Evolutionary conservation across 2,888 invertebrate genomes (phyloP).

Genomic region (Pristionchus japonicus): DNA sequence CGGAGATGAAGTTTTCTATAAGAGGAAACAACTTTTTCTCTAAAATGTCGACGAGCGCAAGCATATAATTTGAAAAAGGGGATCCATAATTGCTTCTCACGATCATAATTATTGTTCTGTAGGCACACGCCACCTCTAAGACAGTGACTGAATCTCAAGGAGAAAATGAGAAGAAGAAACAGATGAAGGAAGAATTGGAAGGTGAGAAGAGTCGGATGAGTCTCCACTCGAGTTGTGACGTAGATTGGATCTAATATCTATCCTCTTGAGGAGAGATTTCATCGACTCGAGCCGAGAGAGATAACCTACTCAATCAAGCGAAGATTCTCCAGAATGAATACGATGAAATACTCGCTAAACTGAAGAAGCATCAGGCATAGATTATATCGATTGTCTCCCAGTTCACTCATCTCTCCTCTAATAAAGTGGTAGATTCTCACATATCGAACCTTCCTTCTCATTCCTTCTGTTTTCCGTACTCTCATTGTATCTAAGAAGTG

Average conservation of each 20-base stretch:
- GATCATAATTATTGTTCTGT: neutral
- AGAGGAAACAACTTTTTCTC: neutral
- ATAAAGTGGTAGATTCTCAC: neutral
- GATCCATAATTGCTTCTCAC: neutral
- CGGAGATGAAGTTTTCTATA: neutral
- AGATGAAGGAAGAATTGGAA: conserved; percentile 45
- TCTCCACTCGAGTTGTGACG: conserved; percentile 1
- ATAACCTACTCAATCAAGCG: conserved; percentile 89
- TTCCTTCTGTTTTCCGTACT: conserved; percentile 9
- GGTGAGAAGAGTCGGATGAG: conserved; percentile 48
- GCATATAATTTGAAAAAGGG: neutral
- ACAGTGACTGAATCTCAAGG: neutral
- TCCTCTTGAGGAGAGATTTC: conserved; percentile 48
- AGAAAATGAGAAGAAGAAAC: conserved; percentile 25
- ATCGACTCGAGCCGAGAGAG: conserved; percentile 81
- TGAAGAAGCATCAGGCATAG: conserved; percentile 8
- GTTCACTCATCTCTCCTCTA: neutral
- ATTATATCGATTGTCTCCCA: neutral
- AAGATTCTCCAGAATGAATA: conserved; percentile 91
- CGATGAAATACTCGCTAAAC: conserved; percentile 78
- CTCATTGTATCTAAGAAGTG: conserved; percentile 8
- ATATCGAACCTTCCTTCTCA: neutral
- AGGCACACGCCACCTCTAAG: neutral
- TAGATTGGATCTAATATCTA: neutral
- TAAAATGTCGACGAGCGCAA: neutral